Conservation (phyloP, 2,113 vertebrate genomes). For the Neoarius graeffei region DNA sequence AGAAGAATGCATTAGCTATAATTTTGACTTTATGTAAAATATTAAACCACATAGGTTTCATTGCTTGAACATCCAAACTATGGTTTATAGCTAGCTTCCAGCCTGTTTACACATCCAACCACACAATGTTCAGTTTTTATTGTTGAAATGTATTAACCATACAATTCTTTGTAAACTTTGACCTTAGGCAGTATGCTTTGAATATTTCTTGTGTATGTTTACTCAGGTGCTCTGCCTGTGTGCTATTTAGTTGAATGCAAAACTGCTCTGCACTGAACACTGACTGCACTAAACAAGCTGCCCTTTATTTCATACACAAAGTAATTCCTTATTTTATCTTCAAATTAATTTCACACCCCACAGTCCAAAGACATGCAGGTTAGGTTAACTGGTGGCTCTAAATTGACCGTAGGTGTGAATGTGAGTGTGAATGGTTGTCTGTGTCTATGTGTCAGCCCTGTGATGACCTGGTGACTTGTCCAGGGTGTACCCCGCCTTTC, state of each 20-base stretch:
- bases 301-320: not conserved
- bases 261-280: not conserved
- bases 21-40: no score
- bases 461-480: no score
- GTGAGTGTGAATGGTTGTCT: no score
- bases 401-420: no score
- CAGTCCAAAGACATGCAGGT: no score
- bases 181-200: not conserved
- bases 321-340: not conserved
- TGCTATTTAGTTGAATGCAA: not conserved
- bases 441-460: no score
- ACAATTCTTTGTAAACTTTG: not conserved
- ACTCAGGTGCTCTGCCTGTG: not conserved
- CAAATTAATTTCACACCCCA: not conserved
- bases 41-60: not conserved
- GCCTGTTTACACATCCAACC: not conserved
- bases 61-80: not conserved
- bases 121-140: not conserved
- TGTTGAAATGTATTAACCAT: not conserved
- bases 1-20: no score
- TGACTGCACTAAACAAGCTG: not conserved
- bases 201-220: not conserved
- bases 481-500: no score
- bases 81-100: no score
- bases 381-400: no score